These are phyloP conservation scores for Dunckerocampus dactyliophorus DNA, from an alignment of 2,113 vertebrate genomes.

Conservation along the genomic window DNA sequence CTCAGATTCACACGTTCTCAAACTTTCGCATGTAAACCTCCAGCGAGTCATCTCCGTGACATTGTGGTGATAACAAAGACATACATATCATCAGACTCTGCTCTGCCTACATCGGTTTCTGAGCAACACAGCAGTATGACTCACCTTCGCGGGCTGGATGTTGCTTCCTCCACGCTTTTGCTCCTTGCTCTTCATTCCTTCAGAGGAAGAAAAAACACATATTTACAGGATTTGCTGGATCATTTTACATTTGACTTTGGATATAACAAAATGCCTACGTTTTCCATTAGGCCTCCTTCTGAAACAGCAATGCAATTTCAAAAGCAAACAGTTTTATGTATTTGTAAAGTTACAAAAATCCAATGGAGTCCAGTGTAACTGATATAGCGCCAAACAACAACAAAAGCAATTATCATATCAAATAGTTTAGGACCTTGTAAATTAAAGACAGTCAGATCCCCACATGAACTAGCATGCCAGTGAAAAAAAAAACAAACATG, in stretches of 20 bases:
- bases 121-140: conserved; percentile 31
- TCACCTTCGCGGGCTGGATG: conserved; percentile 27
- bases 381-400: background rate
- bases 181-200: background rate
- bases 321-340: background rate
- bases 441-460: background rate
- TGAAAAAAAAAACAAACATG: too few species aligned
- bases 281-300: background rate
- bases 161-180: conserved; percentile 1
- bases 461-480: background rate
- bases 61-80: conserved; percentile 51
- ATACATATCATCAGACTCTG: conserved; percentile 42
- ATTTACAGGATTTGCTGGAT: conserved; percentile 16
- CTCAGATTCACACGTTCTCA: conserved; percentile 34
- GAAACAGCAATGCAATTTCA: background rate
- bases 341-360: background rate
- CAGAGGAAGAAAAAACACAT: conserved; percentile 13
- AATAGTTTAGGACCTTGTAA: too few species aligned
- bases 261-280: background rate
- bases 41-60: conserved; percentile 44
- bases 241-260: conserved; percentile 5
- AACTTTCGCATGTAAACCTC: conserved; percentile 13
- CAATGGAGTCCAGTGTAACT: background rate
- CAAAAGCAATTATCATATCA: background rate
- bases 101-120: conserved; percentile 33